Percentiles rank a stretch among this genome's conserved stretches.
Conservation (phyloP, 2,797 vertebrate genomes). For the Hippopotamyrus pictus region DNA sequence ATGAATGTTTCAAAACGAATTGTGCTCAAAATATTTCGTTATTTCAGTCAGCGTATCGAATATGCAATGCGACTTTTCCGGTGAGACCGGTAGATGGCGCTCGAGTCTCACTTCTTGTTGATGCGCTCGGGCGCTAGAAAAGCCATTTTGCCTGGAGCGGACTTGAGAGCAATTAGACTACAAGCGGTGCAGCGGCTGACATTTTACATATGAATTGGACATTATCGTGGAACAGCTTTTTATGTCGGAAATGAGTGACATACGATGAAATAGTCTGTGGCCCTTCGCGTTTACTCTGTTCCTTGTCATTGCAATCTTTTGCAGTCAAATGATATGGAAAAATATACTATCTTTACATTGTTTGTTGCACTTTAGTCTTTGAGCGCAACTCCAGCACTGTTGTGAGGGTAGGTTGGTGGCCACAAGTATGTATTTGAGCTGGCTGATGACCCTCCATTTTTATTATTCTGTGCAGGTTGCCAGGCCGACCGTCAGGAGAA, state of each 20-base stretch:
- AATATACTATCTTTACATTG: neutral
- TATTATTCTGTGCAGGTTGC: slow-evolving; percentile 2
- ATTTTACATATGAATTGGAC: slow-evolving; percentile 49
- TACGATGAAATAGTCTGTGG: slow-evolving; percentile 33
- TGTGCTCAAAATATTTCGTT: neutral
- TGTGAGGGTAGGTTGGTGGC: neutral
- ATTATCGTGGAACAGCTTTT: slow-evolving; percentile 41
- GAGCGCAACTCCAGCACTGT: neutral
- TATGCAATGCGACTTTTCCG: neutral
- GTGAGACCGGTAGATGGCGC: slow-evolving; percentile 47
- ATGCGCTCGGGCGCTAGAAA: slow-evolving; percentile 25
- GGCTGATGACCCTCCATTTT: neutral
- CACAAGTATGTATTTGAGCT: neutral
- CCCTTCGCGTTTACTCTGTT: slow-evolving; percentile 24
- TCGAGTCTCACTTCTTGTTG: slow-evolving; percentile 33
- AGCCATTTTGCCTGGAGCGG: slow-evolving; percentile 35
- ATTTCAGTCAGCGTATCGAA: neutral
- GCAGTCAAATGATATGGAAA: neutral
- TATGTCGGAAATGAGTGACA: slow-evolving; percentile 45
- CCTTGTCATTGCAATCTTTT: slow-evolving; percentile 16
- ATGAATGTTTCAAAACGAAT: neutral
- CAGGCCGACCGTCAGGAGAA: neutral
- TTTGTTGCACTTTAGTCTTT: neutral
- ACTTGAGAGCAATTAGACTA: slow-evolving; percentile 44
- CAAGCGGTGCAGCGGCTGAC: slow-evolving; percentile 44